Base-by-base conservation (phyloP, 35 echinoderm and acorn worm genomes). In the Ophioderma brevispina region DNA sequence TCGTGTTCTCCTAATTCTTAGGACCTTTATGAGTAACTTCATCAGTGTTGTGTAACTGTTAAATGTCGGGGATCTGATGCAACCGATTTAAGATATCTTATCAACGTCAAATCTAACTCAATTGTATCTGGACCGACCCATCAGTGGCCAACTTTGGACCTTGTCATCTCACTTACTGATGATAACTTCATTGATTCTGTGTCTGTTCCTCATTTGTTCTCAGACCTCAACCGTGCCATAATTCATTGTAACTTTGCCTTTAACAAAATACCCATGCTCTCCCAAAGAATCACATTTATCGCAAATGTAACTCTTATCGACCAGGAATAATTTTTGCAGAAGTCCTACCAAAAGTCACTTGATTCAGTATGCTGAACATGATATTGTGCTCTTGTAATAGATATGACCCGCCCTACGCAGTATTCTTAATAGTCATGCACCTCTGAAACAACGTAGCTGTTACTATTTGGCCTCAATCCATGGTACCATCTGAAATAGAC, bases 21-120 rank as follows among this genome's bases (percentile, higher is more conserved):
- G 81, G 55, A 50, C 55, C 50, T 36, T 25, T 84, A 19, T 40
- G 31, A 4, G 50, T 84, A 84, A n/a, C 81, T 31, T 40, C 41
- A 31, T 84, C 81, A 30, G 59, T 70, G 21, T 23, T 50, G 40
- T 84, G 39, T 36, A 84, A 59, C 34, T 84, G 31, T 28, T 84
- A 50, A 84, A 55, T 46, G 40, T 43, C 81, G 31, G 21, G 81
- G 81, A 84, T 50, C 78, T 38, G 78, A 80, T 80, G 38, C 78
- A 80, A 5, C 23, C 40, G 49, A 43, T 35, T 84, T 50, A 50
- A 40, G 81, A 84, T 50, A 84, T 84, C 6, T 33, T 84, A 34
- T 50, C 21, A 46, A 50, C 81, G 1, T 50, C 40, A 15, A 36
- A 84, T 46, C 41, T 84, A 55, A 40, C 49, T 56, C 81, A 84